Percentiles rank a stretch among this genome's conserved stretches.
Evolutionary conservation across 2,888 invertebrate species (phyloP).

Genomic region (Schizaphis graminum): DNA sequence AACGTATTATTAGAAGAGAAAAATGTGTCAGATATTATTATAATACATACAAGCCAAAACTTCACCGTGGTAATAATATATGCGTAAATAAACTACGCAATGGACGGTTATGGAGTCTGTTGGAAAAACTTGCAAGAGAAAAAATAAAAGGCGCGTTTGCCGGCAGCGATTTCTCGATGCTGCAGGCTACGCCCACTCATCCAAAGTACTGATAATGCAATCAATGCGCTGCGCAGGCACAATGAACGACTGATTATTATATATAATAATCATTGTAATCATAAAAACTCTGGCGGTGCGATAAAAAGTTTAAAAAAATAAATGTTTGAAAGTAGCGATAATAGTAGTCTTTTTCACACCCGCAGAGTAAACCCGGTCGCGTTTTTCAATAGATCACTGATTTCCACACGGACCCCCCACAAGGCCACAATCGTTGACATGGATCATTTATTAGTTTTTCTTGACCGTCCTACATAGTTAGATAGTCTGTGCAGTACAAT

Average conservation of each 20-base stretch:
- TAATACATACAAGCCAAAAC: not conserved
- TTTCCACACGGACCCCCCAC: slow-evolving; percentile 17
- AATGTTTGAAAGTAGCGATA: not conserved
- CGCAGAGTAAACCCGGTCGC: not conserved
- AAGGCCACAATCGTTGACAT: not conserved
- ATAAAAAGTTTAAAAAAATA: slow-evolving; percentile 23
- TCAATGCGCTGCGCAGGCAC: slow-evolving; percentile 27
- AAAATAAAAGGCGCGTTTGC: not conserved
- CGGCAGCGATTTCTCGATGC: not conserved
- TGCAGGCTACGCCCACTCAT: not conserved
- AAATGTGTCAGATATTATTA: not conserved
- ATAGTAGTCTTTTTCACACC: not conserved
- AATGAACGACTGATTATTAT: slow-evolving; percentile 54
- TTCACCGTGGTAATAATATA: not conserved
- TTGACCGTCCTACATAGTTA: not conserved
- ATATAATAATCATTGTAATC: not conserved
- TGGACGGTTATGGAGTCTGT: not conserved
- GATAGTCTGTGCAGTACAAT: no score
- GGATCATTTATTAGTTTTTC: not conserved
- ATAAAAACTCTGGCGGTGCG: not conserved
- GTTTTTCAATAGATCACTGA: slow-evolving; percentile 49
- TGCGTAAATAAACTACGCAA: not conserved
- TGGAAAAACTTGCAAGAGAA: not conserved
- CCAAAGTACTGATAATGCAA: slow-evolving; percentile 27
- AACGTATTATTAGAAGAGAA: not conserved